These are phyloP conservation scores for Campopleginae sp. DNA, from an alignment of 2,888 invertebrate genomes.

Conservation along the genomic window DNA sequence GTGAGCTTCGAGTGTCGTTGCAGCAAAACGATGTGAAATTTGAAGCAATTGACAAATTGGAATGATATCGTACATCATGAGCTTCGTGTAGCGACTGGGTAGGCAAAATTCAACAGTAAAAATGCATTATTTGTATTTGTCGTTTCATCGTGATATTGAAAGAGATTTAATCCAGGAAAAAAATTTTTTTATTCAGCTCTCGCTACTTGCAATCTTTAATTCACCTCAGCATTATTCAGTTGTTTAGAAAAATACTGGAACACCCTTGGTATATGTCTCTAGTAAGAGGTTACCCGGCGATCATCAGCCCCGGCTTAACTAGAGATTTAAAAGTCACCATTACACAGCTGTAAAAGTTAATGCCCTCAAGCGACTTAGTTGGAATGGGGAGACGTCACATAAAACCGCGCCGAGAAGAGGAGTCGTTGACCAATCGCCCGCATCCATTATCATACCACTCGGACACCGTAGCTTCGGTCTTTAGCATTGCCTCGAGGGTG, in stretches of 20 bases:
- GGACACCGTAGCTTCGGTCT: constrained; percentile 60
- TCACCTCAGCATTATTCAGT: not conserved
- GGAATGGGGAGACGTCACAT: constrained; percentile 40
- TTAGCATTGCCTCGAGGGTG: constrained; percentile 75
- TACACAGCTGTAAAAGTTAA: constrained; percentile 53
- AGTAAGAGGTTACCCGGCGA: constrained; percentile 4
- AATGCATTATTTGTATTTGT: not conserved
- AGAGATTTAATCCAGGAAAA: too few species aligned
- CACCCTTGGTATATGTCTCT: not conserved
- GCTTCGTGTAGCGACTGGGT: not conserved
- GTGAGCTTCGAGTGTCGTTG: not conserved
- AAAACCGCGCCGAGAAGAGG: constrained; percentile 43
- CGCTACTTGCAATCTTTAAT: not conserved
- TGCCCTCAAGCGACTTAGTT: constrained; percentile 43
- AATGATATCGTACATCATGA: not conserved
- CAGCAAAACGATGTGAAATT: not conserved
- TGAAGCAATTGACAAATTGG: not conserved
- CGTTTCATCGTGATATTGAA: too few species aligned
- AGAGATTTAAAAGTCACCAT: constrained; percentile 29
- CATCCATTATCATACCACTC: constrained; percentile 74
- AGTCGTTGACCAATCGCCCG: constrained; percentile 67
- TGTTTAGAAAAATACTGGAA: not conserved
- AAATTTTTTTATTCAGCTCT: not conserved
- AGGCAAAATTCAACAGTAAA: not conserved
- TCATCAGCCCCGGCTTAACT: constrained; percentile 54